A percentile compares a stretch with the other conserved stretches of the same genome.
phyloP scores from a whole-genome alignment of 1,140 invertebrate genomes.

The Caerostris extrusa region DNA sequence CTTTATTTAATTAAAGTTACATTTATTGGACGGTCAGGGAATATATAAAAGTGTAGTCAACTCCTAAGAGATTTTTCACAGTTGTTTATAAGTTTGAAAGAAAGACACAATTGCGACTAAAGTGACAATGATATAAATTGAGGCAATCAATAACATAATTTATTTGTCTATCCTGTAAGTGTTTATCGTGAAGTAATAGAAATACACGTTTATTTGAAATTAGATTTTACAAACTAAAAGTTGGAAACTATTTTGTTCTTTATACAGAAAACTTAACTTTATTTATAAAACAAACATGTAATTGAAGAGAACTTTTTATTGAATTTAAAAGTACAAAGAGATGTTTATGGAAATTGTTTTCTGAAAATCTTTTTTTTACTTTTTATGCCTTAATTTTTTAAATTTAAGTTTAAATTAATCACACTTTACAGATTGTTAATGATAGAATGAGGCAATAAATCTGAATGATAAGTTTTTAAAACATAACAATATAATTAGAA shows the following conservation, averaged over 20 bases:
- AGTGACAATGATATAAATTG: neutral
- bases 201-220: neutral
- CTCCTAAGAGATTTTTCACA: neutral
- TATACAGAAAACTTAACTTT: neutral
- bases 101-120: neutral
- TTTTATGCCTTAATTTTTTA: too few relatives aligned
- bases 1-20: conserved; percentile 67
- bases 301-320: neutral
- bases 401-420: too few relatives aligned
- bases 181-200: neutral
- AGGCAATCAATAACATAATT: neutral
- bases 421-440: too few relatives aligned
- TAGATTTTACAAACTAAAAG: neutral
- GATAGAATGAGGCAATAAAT: too few relatives aligned
- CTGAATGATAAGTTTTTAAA: too few relatives aligned
- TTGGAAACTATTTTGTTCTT: neutral
- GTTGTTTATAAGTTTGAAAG: neutral
- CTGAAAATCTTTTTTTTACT: too few relatives aligned
- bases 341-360: too few relatives aligned
- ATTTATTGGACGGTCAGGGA: neutral
- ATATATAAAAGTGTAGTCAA: neutral
- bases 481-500: too few relatives aligned
- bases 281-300: neutral
- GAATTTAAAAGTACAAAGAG: too few relatives aligned
- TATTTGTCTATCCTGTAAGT: neutral